phyloP scores from a whole-genome alignment of 2,113 vertebrate species.

The Chiloscyllium plagiosum region DNA sequence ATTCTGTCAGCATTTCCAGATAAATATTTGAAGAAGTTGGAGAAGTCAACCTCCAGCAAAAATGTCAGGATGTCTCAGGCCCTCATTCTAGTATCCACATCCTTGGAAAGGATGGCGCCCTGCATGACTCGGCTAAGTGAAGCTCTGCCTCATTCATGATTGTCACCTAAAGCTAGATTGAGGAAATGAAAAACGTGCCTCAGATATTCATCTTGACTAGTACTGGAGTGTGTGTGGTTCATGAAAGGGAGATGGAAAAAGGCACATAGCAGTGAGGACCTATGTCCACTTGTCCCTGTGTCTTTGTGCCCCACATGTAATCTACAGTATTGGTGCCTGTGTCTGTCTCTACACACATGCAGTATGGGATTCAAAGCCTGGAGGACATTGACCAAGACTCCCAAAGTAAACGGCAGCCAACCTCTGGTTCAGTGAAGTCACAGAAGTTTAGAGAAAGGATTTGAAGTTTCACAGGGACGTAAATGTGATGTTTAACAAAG shows the following conservation, averaged over 20 bases:
- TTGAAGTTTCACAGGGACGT: not conserved
- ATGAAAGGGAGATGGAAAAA: too few species aligned
- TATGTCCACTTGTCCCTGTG: too few species aligned
- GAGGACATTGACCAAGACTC: not conserved
- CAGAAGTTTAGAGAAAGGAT: not conserved
- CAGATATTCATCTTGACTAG: too few species aligned
- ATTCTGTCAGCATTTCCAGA: too few species aligned
- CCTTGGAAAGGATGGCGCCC: too few species aligned
- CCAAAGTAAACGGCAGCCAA: not conserved
- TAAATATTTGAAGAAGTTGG: too few species aligned
- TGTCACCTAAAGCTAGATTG: not conserved
- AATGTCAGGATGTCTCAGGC: too few species aligned
- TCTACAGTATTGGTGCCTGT: not conserved
- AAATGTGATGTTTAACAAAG: not conserved
- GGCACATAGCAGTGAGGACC: too few species aligned
- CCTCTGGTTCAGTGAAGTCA: not conserved
- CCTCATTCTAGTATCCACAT: too few species aligned
- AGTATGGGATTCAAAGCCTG: not conserved
- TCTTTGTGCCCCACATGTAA: not conserved
- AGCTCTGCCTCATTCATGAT: not conserved
- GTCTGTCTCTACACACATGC: not conserved
- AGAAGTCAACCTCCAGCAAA: too few species aligned
- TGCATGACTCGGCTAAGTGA: not conserved
- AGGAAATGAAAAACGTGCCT: not conserved
- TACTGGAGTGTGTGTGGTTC: too few species aligned